These are phyloP conservation scores for Polyodon spathula DNA, from an alignment of 2,113 vertebrate genomes.

Conservation along the genomic window DNA sequence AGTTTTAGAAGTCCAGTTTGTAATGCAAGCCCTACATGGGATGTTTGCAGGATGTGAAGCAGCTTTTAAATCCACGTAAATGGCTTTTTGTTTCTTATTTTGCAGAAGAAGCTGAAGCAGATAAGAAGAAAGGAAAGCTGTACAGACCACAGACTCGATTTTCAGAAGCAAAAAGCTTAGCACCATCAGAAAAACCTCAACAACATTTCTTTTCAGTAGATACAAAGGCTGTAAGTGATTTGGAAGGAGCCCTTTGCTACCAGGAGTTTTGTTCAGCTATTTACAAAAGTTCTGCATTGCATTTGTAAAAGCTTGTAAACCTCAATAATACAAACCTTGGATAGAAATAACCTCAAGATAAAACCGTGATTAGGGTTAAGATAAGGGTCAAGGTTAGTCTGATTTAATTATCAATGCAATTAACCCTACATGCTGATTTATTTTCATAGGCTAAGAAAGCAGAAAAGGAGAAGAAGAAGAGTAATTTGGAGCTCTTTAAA, in stretches of 20 bases:
- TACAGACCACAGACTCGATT: conserved; percentile 91
- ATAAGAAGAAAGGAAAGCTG: conserved; percentile 91
- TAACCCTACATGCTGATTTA: no score
- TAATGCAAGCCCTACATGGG: no score
- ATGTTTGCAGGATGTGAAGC: no score
- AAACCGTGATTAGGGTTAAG: no score
- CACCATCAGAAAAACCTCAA: conserved; percentile 74
- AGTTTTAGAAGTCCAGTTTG: no score
- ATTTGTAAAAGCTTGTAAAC: no score
- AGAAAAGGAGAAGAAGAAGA: conserved; percentile 98
- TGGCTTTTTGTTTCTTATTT: conserved; percentile 24
- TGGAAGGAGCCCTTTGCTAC: not conserved
- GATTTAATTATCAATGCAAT: no score
- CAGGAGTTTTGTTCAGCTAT: no score
- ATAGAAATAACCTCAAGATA: no score
- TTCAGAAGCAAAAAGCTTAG: conserved; percentile 73
- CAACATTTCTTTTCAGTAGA: conserved; percentile 75
- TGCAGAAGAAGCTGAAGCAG: conserved; percentile 78
- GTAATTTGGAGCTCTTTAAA: conserved; percentile 97
- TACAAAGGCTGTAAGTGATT: conserved; percentile 79
- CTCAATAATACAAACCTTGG: no score
- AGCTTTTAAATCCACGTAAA: not conserved
- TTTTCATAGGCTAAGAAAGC: conserved; percentile 58
- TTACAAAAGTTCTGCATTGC: no score
- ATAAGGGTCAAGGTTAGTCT: no score